Evolutionary conservation across 2,797 vertebrate species (phyloP).

Genomic region (Percopsis omiscomaycus): DNA sequence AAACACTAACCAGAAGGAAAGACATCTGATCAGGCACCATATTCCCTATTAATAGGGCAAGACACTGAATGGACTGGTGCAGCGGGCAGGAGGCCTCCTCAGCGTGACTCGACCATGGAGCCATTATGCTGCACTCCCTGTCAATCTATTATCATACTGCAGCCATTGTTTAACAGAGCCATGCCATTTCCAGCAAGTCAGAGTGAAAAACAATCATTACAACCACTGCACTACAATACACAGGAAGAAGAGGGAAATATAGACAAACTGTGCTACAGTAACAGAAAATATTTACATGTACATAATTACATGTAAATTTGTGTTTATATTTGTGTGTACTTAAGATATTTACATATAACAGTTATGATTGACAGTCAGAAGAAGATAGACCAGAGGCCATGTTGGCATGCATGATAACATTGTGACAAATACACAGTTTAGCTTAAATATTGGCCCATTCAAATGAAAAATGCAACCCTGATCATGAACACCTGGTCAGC

Average conservation of each 20-base stretch:
- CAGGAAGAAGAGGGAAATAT: constrained; percentile 37
- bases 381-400: neutral
- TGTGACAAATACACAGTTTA: constrained; percentile 1
- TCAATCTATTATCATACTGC: constrained; percentile 30
- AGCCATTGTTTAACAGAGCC: constrained; percentile 48
- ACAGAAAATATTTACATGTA: constrained; percentile 14
- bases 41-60: neutral
- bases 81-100: neutral
- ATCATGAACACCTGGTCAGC: constrained; percentile 5
- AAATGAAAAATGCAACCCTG: neutral
- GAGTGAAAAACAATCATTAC: constrained; percentile 46
- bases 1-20: neutral
- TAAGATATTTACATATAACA: too few relatives aligned
- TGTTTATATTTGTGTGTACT: too few relatives aligned
- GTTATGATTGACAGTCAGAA: constrained; percentile 1
- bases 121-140: neutral
- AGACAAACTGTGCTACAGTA: constrained; percentile 1
- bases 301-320: too few relatives aligned
- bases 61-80: constrained; percentile 9
- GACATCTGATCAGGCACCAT: too few relatives aligned
- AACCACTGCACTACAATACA: constrained; percentile 11
- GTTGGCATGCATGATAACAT: constrained; percentile 9
- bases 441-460: too few relatives aligned
- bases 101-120: neutral
- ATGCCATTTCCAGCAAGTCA: constrained; percentile 35